Evolutionary conservation across 2,113 vertebrate genomes (phyloP).

Genomic region (Dolichotis patagonum): DNA sequence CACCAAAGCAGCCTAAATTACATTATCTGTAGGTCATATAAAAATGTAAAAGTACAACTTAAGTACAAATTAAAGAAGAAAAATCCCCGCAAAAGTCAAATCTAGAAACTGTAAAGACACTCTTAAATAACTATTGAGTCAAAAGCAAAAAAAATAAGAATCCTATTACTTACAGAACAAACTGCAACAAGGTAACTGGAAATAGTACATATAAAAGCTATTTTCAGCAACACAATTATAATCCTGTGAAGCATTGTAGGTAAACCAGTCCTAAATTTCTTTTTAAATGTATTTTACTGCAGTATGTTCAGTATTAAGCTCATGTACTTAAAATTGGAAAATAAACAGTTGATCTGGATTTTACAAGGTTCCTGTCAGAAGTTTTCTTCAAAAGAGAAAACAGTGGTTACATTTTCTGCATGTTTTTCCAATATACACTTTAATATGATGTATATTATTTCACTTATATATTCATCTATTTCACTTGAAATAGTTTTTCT

Average conservation of each 20-base stretch:
- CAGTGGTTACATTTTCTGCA: neutral
- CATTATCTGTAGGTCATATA: neutral
- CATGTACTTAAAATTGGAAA: neutral
- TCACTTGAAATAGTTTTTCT: neutral
- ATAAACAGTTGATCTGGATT: neutral
- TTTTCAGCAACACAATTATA: neutral
- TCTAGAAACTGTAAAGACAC: neutral
- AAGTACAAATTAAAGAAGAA: neutral
- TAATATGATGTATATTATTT: no score
- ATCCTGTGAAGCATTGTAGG: neutral
- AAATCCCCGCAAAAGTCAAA: neutral
- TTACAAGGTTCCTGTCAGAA: neutral
- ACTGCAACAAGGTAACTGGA: neutral
- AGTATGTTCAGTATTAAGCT: neutral
- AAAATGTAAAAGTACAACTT: neutral
- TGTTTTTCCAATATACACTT: neutral
- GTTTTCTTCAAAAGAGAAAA: neutral
- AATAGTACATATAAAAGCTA: neutral
- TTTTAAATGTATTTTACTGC: neutral
- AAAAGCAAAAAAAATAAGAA: neutral
- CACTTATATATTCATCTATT: neutral
- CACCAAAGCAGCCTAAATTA: neutral
- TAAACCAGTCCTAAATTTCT: neutral
- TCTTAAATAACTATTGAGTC: neutral
- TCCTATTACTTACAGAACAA: neutral